phyloP scores from a whole-genome alignment of 2,113 vertebrate genomes.

The Seriola dumerili region DNA sequence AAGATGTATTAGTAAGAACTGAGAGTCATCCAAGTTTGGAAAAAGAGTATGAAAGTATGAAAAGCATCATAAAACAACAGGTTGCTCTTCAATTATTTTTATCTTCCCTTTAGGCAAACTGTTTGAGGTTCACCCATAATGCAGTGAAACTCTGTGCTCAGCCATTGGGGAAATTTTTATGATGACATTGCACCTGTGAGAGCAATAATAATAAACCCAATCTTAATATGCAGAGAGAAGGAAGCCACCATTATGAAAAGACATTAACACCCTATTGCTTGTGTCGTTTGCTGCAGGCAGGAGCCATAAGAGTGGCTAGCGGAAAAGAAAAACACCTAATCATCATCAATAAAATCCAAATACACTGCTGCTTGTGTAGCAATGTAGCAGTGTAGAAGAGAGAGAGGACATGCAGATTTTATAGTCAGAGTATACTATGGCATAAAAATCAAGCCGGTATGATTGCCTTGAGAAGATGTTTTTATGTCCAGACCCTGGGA shows the following conservation, averaged over 20 bases:
- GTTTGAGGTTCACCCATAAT: slow-evolving; percentile 21
- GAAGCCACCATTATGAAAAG: slow-evolving; percentile 49
- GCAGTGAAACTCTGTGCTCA: slow-evolving; percentile 23
- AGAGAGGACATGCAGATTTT: slow-evolving; percentile 67
- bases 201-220: slow-evolving; percentile 73
- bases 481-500: slow-evolving; percentile 60
- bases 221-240: slow-evolving; percentile 67
- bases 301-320: slow-evolving; percentile 46
- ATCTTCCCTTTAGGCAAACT: slow-evolving; percentile 58
- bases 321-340: slow-evolving; percentile 55
- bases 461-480: slow-evolving; percentile 49
- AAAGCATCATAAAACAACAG: slow-evolving; percentile 70
- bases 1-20: slow-evolving; percentile 25
- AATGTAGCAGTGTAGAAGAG: slow-evolving; percentile 10
- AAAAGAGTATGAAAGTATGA: slow-evolving; percentile 36
- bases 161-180: slow-evolving; percentile 62
- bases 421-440: slow-evolving; percentile 63
- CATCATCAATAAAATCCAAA: slow-evolving; percentile 73
- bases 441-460: slow-evolving; percentile 64
- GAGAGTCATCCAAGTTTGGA: slow-evolving; percentile 48
- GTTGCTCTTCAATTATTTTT: slow-evolving; percentile 60
- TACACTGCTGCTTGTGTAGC: slow-evolving; percentile 42
- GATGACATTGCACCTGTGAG: slow-evolving; percentile 60
- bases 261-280: slow-evolving; percentile 62
- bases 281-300: slow-evolving; percentile 56